Conservation (phyloP, 2,888 invertebrate genomes). For the Drosophila mimica region DNA sequence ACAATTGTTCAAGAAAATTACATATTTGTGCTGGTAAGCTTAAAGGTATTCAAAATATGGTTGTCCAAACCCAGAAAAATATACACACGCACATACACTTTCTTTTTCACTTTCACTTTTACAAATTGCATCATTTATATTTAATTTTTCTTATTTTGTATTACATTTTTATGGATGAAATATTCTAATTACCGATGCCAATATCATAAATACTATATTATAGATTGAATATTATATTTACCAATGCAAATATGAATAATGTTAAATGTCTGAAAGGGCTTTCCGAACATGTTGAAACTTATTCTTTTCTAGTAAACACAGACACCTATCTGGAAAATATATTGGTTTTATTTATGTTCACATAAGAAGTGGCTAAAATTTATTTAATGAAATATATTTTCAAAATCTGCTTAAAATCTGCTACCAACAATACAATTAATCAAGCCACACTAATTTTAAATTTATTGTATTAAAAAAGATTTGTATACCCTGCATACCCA, state of each 20-base stretch:
- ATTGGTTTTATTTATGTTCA: background rate
- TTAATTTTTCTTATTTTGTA: background rate
- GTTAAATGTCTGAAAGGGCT: constrained; percentile 5
- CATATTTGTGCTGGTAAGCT: background rate
- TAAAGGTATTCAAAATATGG: background rate
- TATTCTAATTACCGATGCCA: background rate
- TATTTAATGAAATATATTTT: background rate
- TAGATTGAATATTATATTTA: background rate
- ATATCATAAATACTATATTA: background rate
- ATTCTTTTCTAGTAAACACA: background rate
- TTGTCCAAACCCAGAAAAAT: background rate
- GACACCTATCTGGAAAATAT: background rate
- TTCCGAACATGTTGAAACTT: background rate
- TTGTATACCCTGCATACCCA: background rate
- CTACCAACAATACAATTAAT: constrained; percentile 9
- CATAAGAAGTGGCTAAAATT: too few relatives aligned
- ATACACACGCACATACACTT: background rate
- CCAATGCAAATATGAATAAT: constrained; percentile 9
- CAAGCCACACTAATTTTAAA: constrained; percentile 11
- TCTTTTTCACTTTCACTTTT: constrained; percentile 10
- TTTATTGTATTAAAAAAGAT: background rate
- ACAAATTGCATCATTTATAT: background rate
- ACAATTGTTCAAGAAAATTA: background rate
- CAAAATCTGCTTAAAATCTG: background rate
- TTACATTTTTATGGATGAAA: background rate